These are phyloP conservation scores for Drosophila nebulosa DNA, from an alignment of 1,140 invertebrate species.

Conservation along the genomic window DNA sequence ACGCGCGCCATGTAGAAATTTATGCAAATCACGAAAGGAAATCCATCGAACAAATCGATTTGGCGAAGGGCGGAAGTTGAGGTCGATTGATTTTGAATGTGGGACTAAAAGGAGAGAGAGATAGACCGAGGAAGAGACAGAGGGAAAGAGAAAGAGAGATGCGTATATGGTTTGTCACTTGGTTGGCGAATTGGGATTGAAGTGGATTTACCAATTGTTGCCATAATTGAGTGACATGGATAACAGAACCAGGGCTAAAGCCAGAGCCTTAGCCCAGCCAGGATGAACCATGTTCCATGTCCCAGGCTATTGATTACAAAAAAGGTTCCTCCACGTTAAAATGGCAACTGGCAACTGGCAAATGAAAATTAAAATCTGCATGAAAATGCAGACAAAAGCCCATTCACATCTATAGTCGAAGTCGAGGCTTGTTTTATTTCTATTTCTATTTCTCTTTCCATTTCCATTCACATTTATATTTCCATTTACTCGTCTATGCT, in stretches of 20 bases:
- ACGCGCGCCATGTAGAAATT: conserved; percentile 62
- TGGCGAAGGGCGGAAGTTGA: conserved; percentile 21
- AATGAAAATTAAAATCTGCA: conserved; percentile 57
- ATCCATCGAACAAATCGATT: conserved; percentile 51
- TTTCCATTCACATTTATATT: conserved; percentile 21
- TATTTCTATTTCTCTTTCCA: background rate
- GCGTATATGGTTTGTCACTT: conserved; percentile 39
- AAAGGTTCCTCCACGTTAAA: conserved; percentile 29
- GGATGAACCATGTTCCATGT: background rate
- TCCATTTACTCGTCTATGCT: conserved; percentile 36
- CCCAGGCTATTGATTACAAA: conserved; percentile 56
- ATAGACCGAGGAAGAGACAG: background rate
- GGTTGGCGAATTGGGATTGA: conserved; percentile 46
- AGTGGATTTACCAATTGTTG: conserved; percentile 70
- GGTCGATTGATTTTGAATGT: conserved; percentile 47
- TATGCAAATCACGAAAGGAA: conserved; percentile 61
- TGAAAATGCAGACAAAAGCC: conserved; percentile 72
- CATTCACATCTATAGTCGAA: conserved; percentile 24
- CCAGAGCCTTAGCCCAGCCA: background rate
- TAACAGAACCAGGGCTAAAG: conserved; percentile 26
- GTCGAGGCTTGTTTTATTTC: conserved; percentile 20
- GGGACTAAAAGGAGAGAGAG: conserved; percentile 4
- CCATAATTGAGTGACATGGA: conserved; percentile 77
- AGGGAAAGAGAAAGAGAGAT: conserved; percentile 6
- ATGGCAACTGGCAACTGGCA: conserved; percentile 27